Evolutionary conservation across 2,113 vertebrate genomes (phyloP).

Genomic region (Macrotis lagotis): DNA sequence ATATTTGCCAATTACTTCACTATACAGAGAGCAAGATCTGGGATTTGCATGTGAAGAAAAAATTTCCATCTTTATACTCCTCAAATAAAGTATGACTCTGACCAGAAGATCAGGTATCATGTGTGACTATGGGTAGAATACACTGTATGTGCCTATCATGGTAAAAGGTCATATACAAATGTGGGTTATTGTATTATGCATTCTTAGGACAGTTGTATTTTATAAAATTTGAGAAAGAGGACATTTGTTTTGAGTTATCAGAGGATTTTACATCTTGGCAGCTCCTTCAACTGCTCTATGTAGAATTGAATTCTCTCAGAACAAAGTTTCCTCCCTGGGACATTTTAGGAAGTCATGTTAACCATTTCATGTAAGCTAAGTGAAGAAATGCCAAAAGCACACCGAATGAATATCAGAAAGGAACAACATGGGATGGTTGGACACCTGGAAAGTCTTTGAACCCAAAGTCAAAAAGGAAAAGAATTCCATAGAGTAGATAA

Average conservation of each 20-base stretch:
- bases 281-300: conserved; percentile 20
- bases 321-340: conserved; percentile 21
- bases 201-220: conserved; percentile 37
- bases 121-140: conserved; percentile 51
- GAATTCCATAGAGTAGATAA: background rate
- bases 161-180: conserved; percentile 51
- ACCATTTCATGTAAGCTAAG: conserved; percentile 39
- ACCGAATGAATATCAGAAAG: conserved; percentile 5
- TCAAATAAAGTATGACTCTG: conserved; percentile 64
- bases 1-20: background rate
- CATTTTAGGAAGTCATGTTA: conserved; percentile 44
- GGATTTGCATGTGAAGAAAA: conserved; percentile 31
- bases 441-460: background rate
- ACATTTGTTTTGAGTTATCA: conserved; percentile 73
- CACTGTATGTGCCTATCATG: conserved; percentile 38
- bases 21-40: background rate
- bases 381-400: conserved; percentile 27
- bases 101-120: conserved; percentile 56
- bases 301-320: conserved; percentile 39
- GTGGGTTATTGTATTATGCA: conserved; percentile 56
- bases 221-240: conserved; percentile 51
- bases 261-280: conserved; percentile 68
- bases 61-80: conserved; percentile 29
- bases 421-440: background rate
- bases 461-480: background rate